phyloP scores from a whole-genome alignment of 2,797 vertebrate species.

The Lycodopsis pacificus region DNA sequence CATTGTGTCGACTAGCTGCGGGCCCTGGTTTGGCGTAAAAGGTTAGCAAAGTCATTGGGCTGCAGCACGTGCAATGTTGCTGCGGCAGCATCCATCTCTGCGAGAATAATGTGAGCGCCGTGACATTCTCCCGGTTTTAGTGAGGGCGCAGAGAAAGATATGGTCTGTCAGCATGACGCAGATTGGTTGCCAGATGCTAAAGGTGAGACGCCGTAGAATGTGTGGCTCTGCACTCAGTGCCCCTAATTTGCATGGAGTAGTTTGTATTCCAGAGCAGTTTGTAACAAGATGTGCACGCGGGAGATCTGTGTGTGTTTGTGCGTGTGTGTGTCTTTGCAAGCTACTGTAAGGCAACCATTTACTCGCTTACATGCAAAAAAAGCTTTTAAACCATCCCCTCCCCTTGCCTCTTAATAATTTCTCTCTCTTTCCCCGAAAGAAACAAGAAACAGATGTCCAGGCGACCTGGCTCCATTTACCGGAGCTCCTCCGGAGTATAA shows the following conservation, averaged over 20 bases:
- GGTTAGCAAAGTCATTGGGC: constrained; percentile 73
- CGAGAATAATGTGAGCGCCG: constrained; percentile 67
- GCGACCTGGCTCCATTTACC: constrained; percentile 79
- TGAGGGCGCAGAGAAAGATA: constrained; percentile 67
- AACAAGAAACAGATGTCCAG: constrained; percentile 80
- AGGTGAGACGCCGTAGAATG: constrained; percentile 58
- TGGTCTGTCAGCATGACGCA: constrained; percentile 73
- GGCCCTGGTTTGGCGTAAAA: constrained; percentile 69
- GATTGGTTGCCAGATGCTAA: constrained; percentile 66
- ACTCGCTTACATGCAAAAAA: constrained; percentile 20
- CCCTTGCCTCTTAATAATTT: constrained; percentile 48
- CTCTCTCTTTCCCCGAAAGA: constrained; percentile 24
- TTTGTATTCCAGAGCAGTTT: constrained; percentile 71
- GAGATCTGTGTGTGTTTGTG: constrained; percentile 26
- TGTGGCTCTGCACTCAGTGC: constrained; percentile 66
- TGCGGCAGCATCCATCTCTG: constrained; percentile 67
- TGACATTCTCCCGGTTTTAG: constrained; percentile 78
- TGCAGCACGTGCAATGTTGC: constrained; percentile 57
- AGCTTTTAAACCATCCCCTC: constrained; percentile 33
- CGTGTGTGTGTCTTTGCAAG: background rate
- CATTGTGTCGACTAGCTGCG: constrained; percentile 62
- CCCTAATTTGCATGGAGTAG: constrained; percentile 70
- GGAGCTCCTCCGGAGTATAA: constrained; percentile 70
- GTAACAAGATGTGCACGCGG: constrained; percentile 45
- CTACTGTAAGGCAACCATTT: constrained; percentile 44